A percentile compares a stretch with the other conserved stretches of the same genome.
These are phyloP conservation scores for Calyptommatus sinebrachiatus DNA, from an alignment of 2,113 vertebrate genomes.

Conservation along the genomic window DNA sequence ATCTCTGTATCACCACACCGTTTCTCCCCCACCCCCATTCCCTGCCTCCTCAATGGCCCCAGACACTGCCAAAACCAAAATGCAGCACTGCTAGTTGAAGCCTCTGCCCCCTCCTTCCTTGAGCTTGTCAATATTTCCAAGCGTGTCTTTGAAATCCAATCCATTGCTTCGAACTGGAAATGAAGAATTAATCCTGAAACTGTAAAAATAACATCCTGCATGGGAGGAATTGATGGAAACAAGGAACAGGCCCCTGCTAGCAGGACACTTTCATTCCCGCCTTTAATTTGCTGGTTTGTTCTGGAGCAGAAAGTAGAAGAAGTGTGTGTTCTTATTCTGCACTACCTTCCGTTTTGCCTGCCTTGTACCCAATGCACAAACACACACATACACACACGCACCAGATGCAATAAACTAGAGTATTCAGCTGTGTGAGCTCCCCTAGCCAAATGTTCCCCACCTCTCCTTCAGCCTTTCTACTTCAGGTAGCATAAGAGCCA, in stretches of 20 bases:
- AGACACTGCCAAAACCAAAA: background rate
- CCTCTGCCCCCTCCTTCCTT: background rate
- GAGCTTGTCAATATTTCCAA: slow-evolving; percentile 1
- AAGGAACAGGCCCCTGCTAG: slow-evolving; percentile 15
- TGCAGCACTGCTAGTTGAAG: background rate
- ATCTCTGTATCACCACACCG: background rate
- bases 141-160: slow-evolving; percentile 29
- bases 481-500: slow-evolving; percentile 34
- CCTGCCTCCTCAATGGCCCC: background rate
- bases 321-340: slow-evolving; percentile 4
- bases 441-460: slow-evolving; percentile 34
- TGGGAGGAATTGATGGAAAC: slow-evolving; percentile 47
- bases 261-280: slow-evolving; percentile 33
- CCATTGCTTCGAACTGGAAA: slow-evolving; percentile 39
- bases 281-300: slow-evolving; percentile 35
- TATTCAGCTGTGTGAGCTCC: slow-evolving; percentile 33
- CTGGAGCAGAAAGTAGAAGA: slow-evolving; percentile 10
- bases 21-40: no score
- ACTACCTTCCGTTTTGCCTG: background rate
- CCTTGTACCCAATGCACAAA: slow-evolving; percentile 18
- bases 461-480: slow-evolving; percentile 28
- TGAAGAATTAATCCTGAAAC: slow-evolving; percentile 46
- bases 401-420: slow-evolving; percentile 46
- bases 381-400: no score
- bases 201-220: slow-evolving; percentile 52